phyloP scores from a whole-genome alignment of 2,113 vertebrate species.

The Ammodytes marinus region DNA sequence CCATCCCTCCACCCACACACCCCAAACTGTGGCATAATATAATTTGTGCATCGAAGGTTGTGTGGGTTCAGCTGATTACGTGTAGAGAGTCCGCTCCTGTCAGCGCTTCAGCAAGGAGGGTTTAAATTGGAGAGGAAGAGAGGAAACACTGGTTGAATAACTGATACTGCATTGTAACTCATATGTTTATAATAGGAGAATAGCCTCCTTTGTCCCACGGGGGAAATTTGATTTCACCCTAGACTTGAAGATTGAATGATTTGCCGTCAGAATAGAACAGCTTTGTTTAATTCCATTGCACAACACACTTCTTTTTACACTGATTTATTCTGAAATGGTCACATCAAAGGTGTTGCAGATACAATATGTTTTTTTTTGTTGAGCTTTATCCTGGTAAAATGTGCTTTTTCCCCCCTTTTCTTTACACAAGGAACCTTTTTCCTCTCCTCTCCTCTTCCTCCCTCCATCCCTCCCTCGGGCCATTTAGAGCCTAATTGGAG shows the following conservation, averaged over 20 bases:
- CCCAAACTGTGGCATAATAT: constrained; percentile 76
- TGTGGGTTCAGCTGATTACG: constrained; percentile 76
- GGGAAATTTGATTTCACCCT: constrained; percentile 1
- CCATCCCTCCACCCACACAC: no score
- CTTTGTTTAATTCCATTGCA: neutral
- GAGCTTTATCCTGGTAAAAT: neutral
- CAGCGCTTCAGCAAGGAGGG: constrained; percentile 66
- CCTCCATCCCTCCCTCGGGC: constrained; percentile 36
- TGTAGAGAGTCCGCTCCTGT: constrained; percentile 70
- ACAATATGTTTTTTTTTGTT: constrained; percentile 7
- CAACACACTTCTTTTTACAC: neutral
- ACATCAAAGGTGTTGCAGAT: neutral
- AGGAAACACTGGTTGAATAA: neutral
- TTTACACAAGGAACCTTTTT: constrained; percentile 5
- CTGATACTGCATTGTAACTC: neutral
- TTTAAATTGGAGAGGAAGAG: neutral
- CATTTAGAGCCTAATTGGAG: constrained; percentile 76
- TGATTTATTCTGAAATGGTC: constrained; percentile 2
- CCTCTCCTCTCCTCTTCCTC: constrained; percentile 18
- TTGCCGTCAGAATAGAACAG: neutral
- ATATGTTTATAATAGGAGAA: neutral
- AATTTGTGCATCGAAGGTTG: constrained; percentile 84
- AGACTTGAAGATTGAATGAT: constrained; percentile 5
- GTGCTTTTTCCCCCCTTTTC: neutral
- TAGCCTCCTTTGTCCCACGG: neutral